Conservation (phyloP, 35 echinoderm and acorn worm genomes). For the Strongylocentrotus purpuratus region DNA sequence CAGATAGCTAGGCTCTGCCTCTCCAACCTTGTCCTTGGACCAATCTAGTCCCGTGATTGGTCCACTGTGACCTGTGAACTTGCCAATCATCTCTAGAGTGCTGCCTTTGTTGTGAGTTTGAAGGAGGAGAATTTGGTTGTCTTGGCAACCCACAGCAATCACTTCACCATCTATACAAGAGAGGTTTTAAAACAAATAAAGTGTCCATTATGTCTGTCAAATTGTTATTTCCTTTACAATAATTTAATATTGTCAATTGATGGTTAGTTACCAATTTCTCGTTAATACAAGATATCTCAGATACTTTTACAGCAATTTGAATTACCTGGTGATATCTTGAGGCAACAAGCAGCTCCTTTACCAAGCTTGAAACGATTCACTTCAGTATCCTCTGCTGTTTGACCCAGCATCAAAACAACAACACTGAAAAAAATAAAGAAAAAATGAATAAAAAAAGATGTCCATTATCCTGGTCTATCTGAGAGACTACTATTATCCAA, state of each 20-base stretch:
- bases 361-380: conserved; percentile 56
- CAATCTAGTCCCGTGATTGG: conserved; percentile 79
- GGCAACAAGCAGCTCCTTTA: conserved; percentile 46
- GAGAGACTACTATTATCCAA: too few species aligned
- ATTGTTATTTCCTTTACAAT: too few species aligned
- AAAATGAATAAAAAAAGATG: too few species aligned
- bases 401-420: conserved; percentile 46
- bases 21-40: conserved; percentile 53
- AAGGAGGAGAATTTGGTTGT: conserved; percentile 62
- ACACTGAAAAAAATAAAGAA: conserved; percentile 38
- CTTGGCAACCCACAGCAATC: conserved; percentile 58
- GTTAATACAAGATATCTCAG: too few species aligned
- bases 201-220: too few species aligned
- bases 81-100: conserved; percentile 62
- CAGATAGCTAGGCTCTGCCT: conserved; percentile 40
- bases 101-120: conserved; percentile 51
- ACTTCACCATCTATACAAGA: conserved; percentile 12
- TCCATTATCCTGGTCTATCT: too few species aligned
- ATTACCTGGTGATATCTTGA: conserved; percentile 85
- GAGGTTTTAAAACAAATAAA: background rate
- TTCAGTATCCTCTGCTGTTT: conserved; percentile 45
- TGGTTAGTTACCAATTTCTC: too few species aligned
- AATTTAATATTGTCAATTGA: too few species aligned
- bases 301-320: too few species aligned
- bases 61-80: conserved; percentile 67